Percentiles rank a stretch among this genome's conserved stretches.
These are phyloP conservation scores for Emydura subglobosa DNA, from an alignment of 2,113 vertebrate genomes.

Conservation along the genomic window DNA sequence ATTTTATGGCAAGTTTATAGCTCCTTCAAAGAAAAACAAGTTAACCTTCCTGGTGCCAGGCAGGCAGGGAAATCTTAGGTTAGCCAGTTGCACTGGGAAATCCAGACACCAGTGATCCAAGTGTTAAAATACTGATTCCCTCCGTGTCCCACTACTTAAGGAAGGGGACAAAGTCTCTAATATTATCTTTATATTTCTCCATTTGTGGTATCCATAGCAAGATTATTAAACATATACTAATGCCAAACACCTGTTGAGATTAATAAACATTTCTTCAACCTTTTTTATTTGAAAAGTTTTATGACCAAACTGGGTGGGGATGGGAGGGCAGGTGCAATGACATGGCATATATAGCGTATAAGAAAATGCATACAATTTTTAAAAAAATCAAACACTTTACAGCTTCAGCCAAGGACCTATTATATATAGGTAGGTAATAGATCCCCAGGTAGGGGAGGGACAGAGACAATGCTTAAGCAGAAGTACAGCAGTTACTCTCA, in stretches of 20 bases:
- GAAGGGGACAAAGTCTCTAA: conserved; percentile 30
- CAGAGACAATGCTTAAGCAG: not conserved
- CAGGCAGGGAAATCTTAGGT: conserved; percentile 20
- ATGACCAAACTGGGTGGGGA: not conserved
- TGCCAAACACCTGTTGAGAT: not conserved
- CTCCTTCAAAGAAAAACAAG: conserved; percentile 61
- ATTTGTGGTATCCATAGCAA: not conserved
- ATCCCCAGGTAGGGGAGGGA: not conserved
- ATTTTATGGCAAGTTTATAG: conserved; percentile 47
- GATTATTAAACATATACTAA: not conserved
- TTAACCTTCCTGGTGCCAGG: conserved; percentile 36
- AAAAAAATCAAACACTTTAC: conserved; percentile 35
- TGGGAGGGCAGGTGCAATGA: not conserved
- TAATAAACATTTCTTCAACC: conserved; percentile 22
- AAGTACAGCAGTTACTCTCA: not conserved
- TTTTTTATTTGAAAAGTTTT: conserved; percentile 9
- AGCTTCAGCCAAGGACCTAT: conserved; percentile 55
- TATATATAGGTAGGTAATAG: not conserved
- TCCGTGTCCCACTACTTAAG: not conserved
- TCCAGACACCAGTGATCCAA: conserved; percentile 29
- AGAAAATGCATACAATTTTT: not conserved
- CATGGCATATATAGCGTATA: not conserved
- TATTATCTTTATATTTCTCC: conserved; percentile 40
- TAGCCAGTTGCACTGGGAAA: conserved; percentile 2
- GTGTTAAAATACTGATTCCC: not conserved